phyloP scores from a whole-genome alignment of 2,797 vertebrate species.

The Iguana delicatissima region DNA sequence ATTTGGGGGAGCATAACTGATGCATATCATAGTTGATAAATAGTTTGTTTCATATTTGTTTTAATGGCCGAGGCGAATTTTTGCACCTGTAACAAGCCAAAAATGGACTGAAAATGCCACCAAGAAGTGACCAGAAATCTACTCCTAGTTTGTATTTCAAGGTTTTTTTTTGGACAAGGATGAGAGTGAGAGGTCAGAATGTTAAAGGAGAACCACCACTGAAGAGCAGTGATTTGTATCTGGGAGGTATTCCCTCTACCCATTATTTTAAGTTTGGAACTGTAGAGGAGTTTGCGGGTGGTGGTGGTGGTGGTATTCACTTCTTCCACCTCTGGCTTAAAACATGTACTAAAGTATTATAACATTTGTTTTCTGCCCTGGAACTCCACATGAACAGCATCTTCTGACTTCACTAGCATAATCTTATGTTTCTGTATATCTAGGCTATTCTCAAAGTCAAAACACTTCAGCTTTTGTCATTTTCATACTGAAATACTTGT shows the following conservation, averaged over 20 bases:
- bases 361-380: conserved; percentile 12
- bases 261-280: too few relatives aligned
- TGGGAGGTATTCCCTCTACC: too few relatives aligned
- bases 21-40: neutral
- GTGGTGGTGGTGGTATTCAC: too few relatives aligned
- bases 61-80: neutral
- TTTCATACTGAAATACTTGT: neutral
- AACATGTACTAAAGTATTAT: conserved; percentile 25
- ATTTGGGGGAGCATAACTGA: conserved; percentile 6
- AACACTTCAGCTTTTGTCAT: neutral
- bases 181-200: too few relatives aligned
- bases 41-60: neutral
- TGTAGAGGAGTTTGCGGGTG: too few relatives aligned
- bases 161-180: too few relatives aligned
- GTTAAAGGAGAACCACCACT: too few relatives aligned
- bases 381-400: conserved; percentile 22
- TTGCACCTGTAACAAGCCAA: too few relatives aligned
- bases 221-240: too few relatives aligned
- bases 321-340: neutral
- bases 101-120: too few relatives aligned
- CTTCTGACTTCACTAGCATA: conserved; percentile 53
- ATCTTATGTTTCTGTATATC: conserved; percentile 47
- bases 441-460: conserved; percentile 59
- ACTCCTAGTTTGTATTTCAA: too few relatives aligned
- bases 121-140: too few relatives aligned